Percentiles rank a stretch among this genome's conserved stretches.
Evolutionary conservation across 2,113 vertebrate species (phyloP).

Genomic region (Chrysochloris asiatica): DNA sequence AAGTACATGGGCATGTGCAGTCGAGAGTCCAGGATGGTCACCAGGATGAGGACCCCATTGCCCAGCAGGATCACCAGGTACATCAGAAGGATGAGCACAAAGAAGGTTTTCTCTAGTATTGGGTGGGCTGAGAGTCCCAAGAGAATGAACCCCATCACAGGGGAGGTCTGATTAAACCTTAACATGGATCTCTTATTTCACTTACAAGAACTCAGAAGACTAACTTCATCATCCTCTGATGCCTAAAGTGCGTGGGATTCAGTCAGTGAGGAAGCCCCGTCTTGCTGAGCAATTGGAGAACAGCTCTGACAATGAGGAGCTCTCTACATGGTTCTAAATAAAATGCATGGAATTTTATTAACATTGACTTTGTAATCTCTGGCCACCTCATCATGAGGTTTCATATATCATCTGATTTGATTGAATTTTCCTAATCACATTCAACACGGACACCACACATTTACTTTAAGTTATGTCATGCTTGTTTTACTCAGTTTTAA

Average conservation of each 20-base stretch:
- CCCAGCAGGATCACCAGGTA: slow-evolving; percentile 60
- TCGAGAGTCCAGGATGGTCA: slow-evolving; percentile 8
- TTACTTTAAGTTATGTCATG: not conserved
- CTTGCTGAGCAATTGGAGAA: not conserved
- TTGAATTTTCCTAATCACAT: not conserved
- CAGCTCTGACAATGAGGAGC: not conserved
- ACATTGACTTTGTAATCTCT: not conserved
- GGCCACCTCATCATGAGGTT: not conserved
- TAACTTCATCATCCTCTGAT: not conserved
- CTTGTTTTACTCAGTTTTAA: not conserved
- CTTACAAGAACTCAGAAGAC: slow-evolving; percentile 3
- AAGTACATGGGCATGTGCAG: slow-evolving; percentile 72
- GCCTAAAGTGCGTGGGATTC: not conserved
- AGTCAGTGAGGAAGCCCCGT: not conserved
- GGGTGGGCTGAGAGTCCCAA: slow-evolving; percentile 57
- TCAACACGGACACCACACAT: not conserved
- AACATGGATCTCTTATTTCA: slow-evolving; percentile 38
- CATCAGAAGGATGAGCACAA: slow-evolving; percentile 43
- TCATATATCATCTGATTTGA: not conserved
- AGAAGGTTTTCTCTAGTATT: slow-evolving; percentile 23
- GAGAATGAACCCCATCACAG: slow-evolving; percentile 49
- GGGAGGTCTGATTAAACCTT: not conserved
- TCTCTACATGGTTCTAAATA: slow-evolving; percentile 1
- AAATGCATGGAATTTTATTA: slow-evolving; percentile 11
- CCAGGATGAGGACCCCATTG: slow-evolving; percentile 55